Percentiles rank a stretch among this genome's conserved stretches.
These are phyloP conservation scores for Campopleginae sp. DNA, from an alignment of 2,888 invertebrate genomes.

Conservation along the genomic window DNA sequence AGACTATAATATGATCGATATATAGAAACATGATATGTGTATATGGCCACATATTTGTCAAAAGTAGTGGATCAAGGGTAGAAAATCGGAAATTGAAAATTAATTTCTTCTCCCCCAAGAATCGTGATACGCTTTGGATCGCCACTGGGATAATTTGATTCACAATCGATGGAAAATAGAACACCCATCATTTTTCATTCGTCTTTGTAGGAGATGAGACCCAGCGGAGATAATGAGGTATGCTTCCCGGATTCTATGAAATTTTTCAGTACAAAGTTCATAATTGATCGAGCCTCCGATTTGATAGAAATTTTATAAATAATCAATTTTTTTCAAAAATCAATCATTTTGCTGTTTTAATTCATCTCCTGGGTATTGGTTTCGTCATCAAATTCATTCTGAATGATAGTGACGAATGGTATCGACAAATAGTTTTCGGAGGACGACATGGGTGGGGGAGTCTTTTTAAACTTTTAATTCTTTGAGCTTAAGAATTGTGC, in stretches of 20 bases:
- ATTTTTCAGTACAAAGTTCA: background rate
- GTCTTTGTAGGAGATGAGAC: background rate
- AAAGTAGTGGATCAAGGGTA: conserved; percentile 62
- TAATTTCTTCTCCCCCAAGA: conserved; percentile 68
- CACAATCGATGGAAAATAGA: conserved; percentile 19
- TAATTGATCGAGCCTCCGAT: background rate
- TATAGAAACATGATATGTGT: conserved; percentile 1
- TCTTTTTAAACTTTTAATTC: background rate
- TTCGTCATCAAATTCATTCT: background rate
- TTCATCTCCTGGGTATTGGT: background rate
- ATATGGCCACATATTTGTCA: background rate
- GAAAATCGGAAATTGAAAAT: conserved; percentile 77
- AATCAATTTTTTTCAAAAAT: too few species aligned
- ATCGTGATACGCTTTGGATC: background rate
- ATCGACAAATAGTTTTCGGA: background rate
- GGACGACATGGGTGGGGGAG: background rate
- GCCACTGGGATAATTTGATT: conserved; percentile 13
- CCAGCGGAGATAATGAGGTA: background rate
- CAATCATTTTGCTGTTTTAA: background rate
- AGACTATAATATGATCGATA: conserved; percentile 48
- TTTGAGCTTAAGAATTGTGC: background rate
- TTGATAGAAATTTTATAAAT: background rate
- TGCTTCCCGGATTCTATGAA: background rate
- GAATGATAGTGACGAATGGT: background rate
- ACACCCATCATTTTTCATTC: background rate